Base-by-base conservation (phyloP, 2,113 vertebrate species). In the Neolamprologus toae region DNA sequence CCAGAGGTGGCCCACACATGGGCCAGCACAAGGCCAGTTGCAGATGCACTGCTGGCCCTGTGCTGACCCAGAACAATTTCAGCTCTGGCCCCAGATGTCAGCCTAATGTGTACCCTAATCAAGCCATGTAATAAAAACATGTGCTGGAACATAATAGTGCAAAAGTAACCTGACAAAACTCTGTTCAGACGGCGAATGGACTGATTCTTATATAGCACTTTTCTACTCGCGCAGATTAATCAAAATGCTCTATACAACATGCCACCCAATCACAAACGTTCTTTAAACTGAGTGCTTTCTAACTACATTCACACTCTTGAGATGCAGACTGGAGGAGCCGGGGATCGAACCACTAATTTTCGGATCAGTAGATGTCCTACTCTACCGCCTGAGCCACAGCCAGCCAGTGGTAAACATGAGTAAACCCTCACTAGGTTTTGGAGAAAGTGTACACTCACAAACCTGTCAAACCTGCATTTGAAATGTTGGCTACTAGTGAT, bases 21-120 rank as follows among this genome's bases (percentile, higher is more conserved):
- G 55, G 55, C 13, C 23, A 57, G 55, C 55, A 28, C 55, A 57
- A 28, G 23, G 55, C 55, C 23, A 28, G 13, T 28, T 57, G 55
- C 7, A 57, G 54, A 57, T 0, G 0, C 1, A 16, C 23, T 59
- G 13, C 7, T 59, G 55, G 7, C 7, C 3, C 55, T 59, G 55
- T 59, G 55, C 55, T 59, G 26, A 0, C 26, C 55, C 55, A 26
- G 23, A 57, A 26, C 54, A 57, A 5, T 14, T 57, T 57, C 23
- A 57, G 54, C 54, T 57, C 54, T 26, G 23, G 23, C 7, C 12
- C 23, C 23, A 57, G 23, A 57, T 57, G 54, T 57, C 54, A 57
- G 54, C 54, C 23, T 26, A 57, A 57, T 57, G 12, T 57, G 54
- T 26, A 57, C 54, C 54, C 12, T 14, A 57, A 57, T 57, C 54